Conservation (phyloP, 1,140 invertebrate species). For the Monochamus saltuarius region DNA sequence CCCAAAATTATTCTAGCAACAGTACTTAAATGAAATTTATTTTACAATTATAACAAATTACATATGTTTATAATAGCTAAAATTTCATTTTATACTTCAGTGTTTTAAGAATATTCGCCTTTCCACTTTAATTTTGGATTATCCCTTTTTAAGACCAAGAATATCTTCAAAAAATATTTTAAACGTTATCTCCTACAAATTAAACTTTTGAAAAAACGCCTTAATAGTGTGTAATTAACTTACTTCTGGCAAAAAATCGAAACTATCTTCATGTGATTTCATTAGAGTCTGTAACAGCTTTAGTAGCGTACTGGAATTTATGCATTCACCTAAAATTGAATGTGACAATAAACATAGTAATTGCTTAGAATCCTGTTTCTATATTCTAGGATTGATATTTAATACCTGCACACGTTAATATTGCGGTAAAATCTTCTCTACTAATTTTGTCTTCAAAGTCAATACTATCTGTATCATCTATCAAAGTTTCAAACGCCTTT, state of each 20-base stretch:
- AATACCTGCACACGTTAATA: too few relatives aligned
- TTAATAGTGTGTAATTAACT: slow-evolving; percentile 6
- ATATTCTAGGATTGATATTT: too few relatives aligned
- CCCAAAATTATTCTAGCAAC: too few relatives aligned
- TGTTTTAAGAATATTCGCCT: too few relatives aligned
- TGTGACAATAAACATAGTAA: too few relatives aligned
- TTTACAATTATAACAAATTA: too few relatives aligned
- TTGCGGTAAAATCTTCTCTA: slow-evolving; percentile 25
- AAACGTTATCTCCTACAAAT: slow-evolving; percentile 33
- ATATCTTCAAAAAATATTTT: slow-evolving; percentile 35
- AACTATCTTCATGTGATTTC: slow-evolving; percentile 21
- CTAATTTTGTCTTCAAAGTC: slow-evolving; percentile 18
- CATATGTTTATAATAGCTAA: too few relatives aligned
- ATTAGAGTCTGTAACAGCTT: slow-evolving; percentile 31
- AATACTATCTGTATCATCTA: slow-evolving; percentile 19
- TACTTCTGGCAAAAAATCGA: slow-evolving; percentile 38
- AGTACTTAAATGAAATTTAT: too few relatives aligned
- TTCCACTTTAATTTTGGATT: too few relatives aligned
- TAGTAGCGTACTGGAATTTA: slow-evolving; percentile 14
- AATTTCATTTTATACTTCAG: too few relatives aligned
- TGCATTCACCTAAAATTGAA: slow-evolving; percentile 35
- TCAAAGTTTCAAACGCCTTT: slow-evolving; percentile 33
- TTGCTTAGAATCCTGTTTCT: too few relatives aligned
- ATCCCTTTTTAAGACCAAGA: slow-evolving; percentile 34
- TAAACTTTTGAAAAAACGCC: background rate